These are phyloP conservation scores for Drosophila orosa DNA, from an alignment of 1,140 invertebrate genomes.

Conservation along the genomic window DNA sequence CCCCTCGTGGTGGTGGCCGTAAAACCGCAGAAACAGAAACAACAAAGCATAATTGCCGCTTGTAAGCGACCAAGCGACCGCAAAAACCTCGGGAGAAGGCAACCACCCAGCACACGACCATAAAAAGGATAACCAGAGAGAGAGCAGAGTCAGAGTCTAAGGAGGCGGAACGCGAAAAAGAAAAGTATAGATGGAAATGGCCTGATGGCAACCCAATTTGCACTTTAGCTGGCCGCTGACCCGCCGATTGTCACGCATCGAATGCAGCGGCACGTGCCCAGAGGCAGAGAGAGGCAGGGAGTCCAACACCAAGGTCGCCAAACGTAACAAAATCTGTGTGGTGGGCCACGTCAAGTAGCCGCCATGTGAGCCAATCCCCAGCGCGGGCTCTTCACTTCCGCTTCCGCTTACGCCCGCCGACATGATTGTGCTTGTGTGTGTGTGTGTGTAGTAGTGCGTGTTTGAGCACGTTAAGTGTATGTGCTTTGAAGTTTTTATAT, in stretches of 20 bases:
- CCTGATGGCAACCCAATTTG: conserved; percentile 36
- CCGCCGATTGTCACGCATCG: conserved; percentile 35
- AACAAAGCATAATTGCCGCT: conserved; percentile 21
- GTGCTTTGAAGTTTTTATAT: conserved; percentile 79
- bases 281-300: neutral
- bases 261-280: conserved; percentile 43
- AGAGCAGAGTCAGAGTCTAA: neutral
- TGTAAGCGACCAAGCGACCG: conserved; percentile 6
- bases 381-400: neutral
- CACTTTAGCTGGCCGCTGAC: conserved; percentile 38
- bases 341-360: conserved; percentile 68
- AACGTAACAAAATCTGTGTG: conserved; percentile 43
- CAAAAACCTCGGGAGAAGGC: neutral
- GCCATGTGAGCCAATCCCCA: conserved; percentile 38
- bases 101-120: neutral
- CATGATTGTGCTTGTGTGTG: neutral
- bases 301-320: conserved; percentile 28
- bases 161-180: neutral
- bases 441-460: conserved; percentile 49
- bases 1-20: neutral
- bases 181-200: conserved; percentile 3
- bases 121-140: conserved; percentile 12
- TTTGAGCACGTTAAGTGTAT: conserved; percentile 74
- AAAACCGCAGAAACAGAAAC: conserved; percentile 21
- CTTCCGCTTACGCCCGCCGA: conserved; percentile 4